Evolutionary conservation across 1,140 invertebrate species (phyloP).

Genomic region (Drosophila sproati): DNA sequence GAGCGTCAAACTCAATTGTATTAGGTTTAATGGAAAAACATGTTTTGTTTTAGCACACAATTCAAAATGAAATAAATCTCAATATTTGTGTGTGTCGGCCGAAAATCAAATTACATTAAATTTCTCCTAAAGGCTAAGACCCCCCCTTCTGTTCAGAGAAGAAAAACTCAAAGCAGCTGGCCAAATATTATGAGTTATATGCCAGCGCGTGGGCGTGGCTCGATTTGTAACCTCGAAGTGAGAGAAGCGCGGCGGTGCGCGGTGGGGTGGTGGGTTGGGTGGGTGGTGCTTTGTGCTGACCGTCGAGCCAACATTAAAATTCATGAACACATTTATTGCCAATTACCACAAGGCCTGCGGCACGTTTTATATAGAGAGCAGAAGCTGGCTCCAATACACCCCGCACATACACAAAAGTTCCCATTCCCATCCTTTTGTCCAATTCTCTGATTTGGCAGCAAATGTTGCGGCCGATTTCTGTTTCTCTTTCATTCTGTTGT

Average conservation of each 20-base stretch:
- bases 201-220: slow-evolving; percentile 17
- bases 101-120: slow-evolving; percentile 79
- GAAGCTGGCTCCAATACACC: slow-evolving; percentile 19
- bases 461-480: slow-evolving; percentile 48
- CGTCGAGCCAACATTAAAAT: slow-evolving; percentile 72
- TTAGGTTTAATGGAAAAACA: slow-evolving; percentile 57
- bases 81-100: slow-evolving; percentile 57
- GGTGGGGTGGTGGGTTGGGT: no score
- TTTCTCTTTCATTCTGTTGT: slow-evolving; percentile 13
- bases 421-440: slow-evolving; percentile 16
- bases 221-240: slow-evolving; percentile 29
- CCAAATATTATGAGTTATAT: slow-evolving; percentile 78
- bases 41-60: slow-evolving; percentile 39
- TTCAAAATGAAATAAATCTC: slow-evolving; percentile 81
- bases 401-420: not conserved
- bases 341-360: slow-evolving; percentile 71
- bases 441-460: slow-evolving; percentile 47
- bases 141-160: not conserved
- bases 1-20: slow-evolving; percentile 56
- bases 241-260: not conserved
- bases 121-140: slow-evolving; percentile 51
- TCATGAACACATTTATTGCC: slow-evolving; percentile 83
- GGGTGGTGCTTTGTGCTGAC: slow-evolving; percentile 46
- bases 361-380: slow-evolving; percentile 65
- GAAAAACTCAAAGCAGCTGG: slow-evolving; percentile 63